These are phyloP conservation scores for Eurois occulta DNA, from an alignment of 2,888 invertebrate species.

Conservation along the genomic window DNA sequence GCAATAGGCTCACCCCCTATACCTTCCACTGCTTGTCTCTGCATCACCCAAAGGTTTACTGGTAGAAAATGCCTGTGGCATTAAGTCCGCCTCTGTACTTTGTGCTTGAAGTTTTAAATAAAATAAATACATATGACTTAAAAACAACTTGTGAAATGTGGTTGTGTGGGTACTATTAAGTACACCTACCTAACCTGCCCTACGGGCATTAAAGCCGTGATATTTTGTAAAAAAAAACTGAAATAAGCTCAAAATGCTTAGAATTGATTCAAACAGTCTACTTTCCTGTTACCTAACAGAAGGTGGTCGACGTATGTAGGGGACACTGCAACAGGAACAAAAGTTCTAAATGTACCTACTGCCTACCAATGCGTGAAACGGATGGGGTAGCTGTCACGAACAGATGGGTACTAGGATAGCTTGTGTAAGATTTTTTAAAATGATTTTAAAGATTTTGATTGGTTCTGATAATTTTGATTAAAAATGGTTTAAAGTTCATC, in stretches of 20 bases:
- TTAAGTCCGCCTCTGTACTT: too few species aligned
- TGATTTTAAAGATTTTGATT: not conserved
- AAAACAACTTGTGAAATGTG: too few species aligned
- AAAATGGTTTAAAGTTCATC: too few species aligned
- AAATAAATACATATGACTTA: too few species aligned
- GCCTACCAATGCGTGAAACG: slow-evolving; percentile 35
- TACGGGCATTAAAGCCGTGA: too few species aligned
- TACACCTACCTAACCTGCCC: too few species aligned
- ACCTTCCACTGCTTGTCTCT: too few species aligned
- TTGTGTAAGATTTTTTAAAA: not conserved
- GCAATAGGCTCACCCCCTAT: too few species aligned
- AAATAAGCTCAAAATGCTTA: not conserved
- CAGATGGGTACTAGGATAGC: slow-evolving; percentile 3
- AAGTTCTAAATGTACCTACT: slow-evolving; percentile 16
- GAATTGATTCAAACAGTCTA: not conserved
- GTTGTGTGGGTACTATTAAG: too few species aligned
- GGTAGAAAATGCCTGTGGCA: too few species aligned
- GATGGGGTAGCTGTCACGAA: slow-evolving; percentile 28
- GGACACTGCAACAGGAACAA: slow-evolving; percentile 40
- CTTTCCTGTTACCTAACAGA: not conserved
- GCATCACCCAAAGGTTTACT: too few species aligned
- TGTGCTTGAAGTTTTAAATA: too few species aligned
- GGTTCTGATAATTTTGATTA: not conserved
- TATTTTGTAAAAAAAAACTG: not conserved
- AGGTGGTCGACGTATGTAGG: not conserved